Evolutionary conservation across 2,113 vertebrate genomes (phyloP), one percentile per base, ranked within the genome.

Genomic region (Numenius arquata): DNA sequence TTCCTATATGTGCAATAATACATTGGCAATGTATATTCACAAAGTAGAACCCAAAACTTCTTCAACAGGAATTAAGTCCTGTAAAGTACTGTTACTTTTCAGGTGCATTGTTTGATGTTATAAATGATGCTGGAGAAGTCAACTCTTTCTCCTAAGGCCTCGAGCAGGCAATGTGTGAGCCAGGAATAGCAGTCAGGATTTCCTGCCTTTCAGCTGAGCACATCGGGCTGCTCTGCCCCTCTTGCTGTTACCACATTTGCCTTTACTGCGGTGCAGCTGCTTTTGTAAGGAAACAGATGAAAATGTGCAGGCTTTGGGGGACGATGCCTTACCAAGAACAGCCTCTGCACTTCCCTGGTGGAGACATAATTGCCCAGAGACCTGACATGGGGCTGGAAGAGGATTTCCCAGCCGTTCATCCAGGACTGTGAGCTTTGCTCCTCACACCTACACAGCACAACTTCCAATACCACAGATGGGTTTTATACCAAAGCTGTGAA

Each of bases 121-220:
- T 8, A 27, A 61, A 18, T 2, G 8, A 53, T 63, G 56, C 61
- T 72, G 76, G 68, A 74, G 56, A 65, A 55, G 45, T 48, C 2
- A 5, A 50, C 13, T 55, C 26, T 85, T 72, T 59, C 0, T 0
- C 85, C 73, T 45, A 32, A 75, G 72, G 72, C 45, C 74, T 50
- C 22, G 3, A 29, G 2, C 56, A 75, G 82, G 79, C 72, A 17
- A 9, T 30, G 76, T 32, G 15, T 14, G 55, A 81, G 40, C 27
- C 91, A 94, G 91, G 94, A 95, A 88, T 1, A 96, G 93, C 84
- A 85, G 70, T 15, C 95, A 96, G 95, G 95, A 91, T 95, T 95
- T 96, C 95, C 95, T 95, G 94, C 93, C 91, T 85, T 85, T 74
- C 77, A 78, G 87, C 83, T 52, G 74, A 85, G 75, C 48, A 18